Conservation (phyloP, 1,140 invertebrate species). For the Drosophila athabasca region DNA sequence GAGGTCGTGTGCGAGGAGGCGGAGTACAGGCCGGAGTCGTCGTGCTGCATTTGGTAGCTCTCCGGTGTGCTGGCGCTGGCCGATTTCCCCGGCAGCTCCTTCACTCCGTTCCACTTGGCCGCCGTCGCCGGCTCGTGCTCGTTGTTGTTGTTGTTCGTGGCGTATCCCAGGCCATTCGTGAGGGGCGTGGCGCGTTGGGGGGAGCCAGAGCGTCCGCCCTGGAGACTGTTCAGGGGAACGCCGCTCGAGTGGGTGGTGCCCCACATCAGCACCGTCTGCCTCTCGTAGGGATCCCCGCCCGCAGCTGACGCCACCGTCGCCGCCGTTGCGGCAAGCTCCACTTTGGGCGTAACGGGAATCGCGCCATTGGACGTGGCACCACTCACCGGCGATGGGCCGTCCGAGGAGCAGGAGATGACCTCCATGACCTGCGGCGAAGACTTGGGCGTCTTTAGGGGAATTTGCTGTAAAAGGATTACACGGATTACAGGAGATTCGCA, state of each 20-base stretch:
- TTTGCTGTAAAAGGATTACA: slow-evolving; percentile 47
- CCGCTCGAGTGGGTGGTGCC: slow-evolving; percentile 85
- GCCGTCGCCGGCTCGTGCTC: slow-evolving; percentile 55
- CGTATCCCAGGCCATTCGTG: slow-evolving; percentile 69
- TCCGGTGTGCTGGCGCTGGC: slow-evolving; percentile 69
- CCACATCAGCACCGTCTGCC: slow-evolving; percentile 95
- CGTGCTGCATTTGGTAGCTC: slow-evolving; percentile 76
- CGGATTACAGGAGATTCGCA: neutral
- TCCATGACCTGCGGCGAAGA: slow-evolving; percentile 83
- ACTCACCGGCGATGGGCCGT: slow-evolving; percentile 73
- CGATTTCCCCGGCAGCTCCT: slow-evolving; percentile 60
- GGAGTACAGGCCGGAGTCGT: slow-evolving; percentile 79
- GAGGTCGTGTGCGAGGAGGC: slow-evolving; percentile 80
- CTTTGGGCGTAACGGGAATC: slow-evolving; percentile 80
- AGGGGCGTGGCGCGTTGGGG: slow-evolving; percentile 72
- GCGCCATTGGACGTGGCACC: slow-evolving; percentile 57
- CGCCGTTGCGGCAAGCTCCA: slow-evolving; percentile 74
- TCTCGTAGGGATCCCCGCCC: slow-evolving; percentile 84
- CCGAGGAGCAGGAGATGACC: slow-evolving; percentile 81
- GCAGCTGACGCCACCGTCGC: slow-evolving; percentile 9
- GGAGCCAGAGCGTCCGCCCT: slow-evolving; percentile 61
- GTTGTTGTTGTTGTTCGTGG: slow-evolving; percentile 63
- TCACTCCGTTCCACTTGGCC: slow-evolving; percentile 78
- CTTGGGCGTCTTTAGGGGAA: slow-evolving; percentile 81
- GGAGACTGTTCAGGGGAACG: slow-evolving; percentile 61